These are phyloP conservation scores for Drosophila pegasa DNA, from an alignment of 2,888 invertebrate species.

Conservation along the genomic window DNA sequence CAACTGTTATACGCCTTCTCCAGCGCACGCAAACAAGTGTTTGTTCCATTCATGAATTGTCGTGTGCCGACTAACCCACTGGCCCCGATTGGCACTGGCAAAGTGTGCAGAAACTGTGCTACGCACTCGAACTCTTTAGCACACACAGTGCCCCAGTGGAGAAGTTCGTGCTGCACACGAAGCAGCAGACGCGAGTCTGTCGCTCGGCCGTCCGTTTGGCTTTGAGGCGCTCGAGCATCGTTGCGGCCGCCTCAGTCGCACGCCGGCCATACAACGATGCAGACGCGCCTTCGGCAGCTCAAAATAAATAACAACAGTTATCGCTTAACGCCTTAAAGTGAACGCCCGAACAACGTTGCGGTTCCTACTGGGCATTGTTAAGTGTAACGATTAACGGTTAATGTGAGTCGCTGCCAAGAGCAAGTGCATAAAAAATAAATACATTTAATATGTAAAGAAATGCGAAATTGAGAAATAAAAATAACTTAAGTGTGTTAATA, in stretches of 20 bases:
- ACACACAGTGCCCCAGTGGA: conserved; percentile 31
- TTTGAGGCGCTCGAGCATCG: conserved; percentile 3
- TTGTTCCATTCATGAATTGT: conserved; percentile 78
- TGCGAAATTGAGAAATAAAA: neutral
- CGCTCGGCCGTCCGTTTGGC: conserved; percentile 23
- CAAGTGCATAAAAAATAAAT: conserved; percentile 11
- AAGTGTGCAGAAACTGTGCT: conserved; percentile 31
- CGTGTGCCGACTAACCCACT: conserved; percentile 47
- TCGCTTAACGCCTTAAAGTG: conserved; percentile 18
- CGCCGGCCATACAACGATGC: conserved; percentile 74
- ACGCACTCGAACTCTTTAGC: conserved; percentile 56
- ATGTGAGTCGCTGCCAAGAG: neutral
- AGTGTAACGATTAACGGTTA: conserved; percentile 29
- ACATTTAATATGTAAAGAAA: neutral
- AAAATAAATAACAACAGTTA: conserved; percentile 21
- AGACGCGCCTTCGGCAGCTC: conserved; percentile 56
- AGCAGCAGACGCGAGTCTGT: neutral
- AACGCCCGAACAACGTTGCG: conserved; percentile 22
- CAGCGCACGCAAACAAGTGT: conserved; percentile 78
- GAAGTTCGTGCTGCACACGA: conserved; percentile 4
- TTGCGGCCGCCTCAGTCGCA: conserved; percentile 59
- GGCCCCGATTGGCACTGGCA: conserved; percentile 28
- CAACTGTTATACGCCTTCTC: conserved; percentile 31
- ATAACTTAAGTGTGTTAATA: neutral
- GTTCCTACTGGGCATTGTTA: conserved; percentile 17